Percentiles rank a stretch among this genome's conserved stretches.
These are phyloP conservation scores for Gymnocephalus cernua DNA, from an alignment of 2,113 vertebrate genomes.

Conservation along the genomic window DNA sequence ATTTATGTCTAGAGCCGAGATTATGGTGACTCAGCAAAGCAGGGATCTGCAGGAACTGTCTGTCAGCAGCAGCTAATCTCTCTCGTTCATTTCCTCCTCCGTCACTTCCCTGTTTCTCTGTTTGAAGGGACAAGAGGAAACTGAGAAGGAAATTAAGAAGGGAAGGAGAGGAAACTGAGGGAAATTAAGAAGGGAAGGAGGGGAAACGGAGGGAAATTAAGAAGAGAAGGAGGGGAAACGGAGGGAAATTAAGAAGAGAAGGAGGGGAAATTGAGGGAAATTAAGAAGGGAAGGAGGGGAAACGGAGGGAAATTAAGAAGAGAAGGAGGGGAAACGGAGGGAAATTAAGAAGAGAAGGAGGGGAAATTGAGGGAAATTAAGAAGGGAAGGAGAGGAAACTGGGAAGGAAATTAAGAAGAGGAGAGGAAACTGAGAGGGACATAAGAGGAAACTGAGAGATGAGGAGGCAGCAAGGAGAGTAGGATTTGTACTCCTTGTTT, in stretches of 20 bases:
- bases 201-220: neutral
- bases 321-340: too few species aligned
- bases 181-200: neutral
- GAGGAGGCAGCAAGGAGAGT: neutral
- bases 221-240: neutral
- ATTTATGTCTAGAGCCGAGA: slow-evolving; percentile 32
- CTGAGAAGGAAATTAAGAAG: neutral
- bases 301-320: too few species aligned
- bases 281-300: too few species aligned
- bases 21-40: slow-evolving; percentile 64
- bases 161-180: too few species aligned
- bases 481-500: neutral
- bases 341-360: too few species aligned
- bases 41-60: slow-evolving; percentile 48
- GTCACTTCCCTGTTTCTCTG: neutral
- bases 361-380: too few species aligned
- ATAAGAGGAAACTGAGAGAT: neutral
- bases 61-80: slow-evolving; percentile 62
- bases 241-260: too few species aligned
- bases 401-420: too few species aligned
- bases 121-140: neutral
- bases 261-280: too few species aligned
- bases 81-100: slow-evolving; percentile 2
- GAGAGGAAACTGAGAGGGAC: too few species aligned
- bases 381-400: too few species aligned